Base-by-base conservation (phyloP, 2,797 vertebrate species). In the Centroberyx gerrardi region DNA sequence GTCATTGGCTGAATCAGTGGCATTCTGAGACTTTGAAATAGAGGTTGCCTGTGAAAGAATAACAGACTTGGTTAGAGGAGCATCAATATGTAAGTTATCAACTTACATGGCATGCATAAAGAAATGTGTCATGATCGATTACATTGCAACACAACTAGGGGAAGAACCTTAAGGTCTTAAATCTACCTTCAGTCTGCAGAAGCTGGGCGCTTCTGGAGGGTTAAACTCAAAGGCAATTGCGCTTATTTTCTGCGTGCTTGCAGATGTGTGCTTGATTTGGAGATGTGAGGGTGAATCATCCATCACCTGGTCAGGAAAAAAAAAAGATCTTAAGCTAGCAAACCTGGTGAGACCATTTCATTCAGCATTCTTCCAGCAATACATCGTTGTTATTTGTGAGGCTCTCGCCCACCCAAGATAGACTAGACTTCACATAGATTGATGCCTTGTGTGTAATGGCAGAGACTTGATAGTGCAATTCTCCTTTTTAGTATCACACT, bases 1-100 rank as follows among this genome's bases (percentile, higher is more conserved):
- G 48, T 80, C 74, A 46, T 74, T 81, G 1, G 74, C 62, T 2
- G 74, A 62, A 60, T 48, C 49, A 40, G 14, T 36, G 53, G 2
- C 53, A 28, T 36, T 46, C 18, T 52, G 54, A 22, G 22, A 46
- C 53, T 4, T 36, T 22, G 54, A 46, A n/a, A 48, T 49, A 15
- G 73, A 68, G 17, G 7, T 4, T 0, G 44, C 33, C 62, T 60
- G 60, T 36, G 49, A 62, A 62, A 46, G 55, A 63, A 54, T 51
- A 55, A 56, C 18, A 67, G 18, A 22, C 22, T 22, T 22, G 22
- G 22, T 22, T 8, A 74, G 14, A 27, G 6, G 12, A 14, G 8
- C 51, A 27, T 33, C 42, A 33, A 8, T 46, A 48, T 27, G n/a
- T 36, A 49, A 68, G 4, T 48, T 3, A 22, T 22, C 22, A 22